Evolutionary conservation across 2,888 invertebrate genomes (phyloP).

Genomic region (Elysia crispata): DNA sequence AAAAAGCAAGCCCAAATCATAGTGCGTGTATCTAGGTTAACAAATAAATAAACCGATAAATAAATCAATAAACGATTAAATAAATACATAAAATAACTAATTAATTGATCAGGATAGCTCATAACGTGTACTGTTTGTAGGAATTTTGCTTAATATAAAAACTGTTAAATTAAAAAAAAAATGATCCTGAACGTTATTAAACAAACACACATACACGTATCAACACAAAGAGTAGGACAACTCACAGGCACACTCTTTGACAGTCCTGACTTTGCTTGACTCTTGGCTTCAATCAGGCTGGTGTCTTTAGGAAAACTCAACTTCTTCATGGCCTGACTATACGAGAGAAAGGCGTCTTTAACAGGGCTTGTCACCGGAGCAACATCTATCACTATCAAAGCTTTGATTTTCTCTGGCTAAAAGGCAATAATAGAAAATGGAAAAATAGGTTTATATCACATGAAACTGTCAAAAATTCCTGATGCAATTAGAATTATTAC

Average conservation of each 20-base stretch:
- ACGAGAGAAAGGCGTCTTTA: slow-evolving; percentile 82
- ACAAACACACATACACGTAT: no score
- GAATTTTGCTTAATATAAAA: no score
- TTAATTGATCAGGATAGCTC: no score
- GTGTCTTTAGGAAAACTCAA: slow-evolving; percentile 54
- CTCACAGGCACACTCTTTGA: slow-evolving; percentile 18
- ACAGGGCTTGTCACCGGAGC: slow-evolving; percentile 80
- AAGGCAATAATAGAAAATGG: not conserved
- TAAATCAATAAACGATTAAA: no score
- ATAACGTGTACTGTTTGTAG: no score
- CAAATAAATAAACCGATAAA: no score
- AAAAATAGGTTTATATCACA: not conserved
- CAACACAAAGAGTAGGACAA: not conserved
- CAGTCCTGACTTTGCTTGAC: slow-evolving; percentile 61
- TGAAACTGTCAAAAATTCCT: no score
- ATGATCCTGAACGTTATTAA: no score
- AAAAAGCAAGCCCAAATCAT: no score
- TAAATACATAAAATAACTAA: not conserved
- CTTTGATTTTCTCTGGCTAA: slow-evolving; percentile 81
- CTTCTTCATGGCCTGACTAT: slow-evolving; percentile 80
- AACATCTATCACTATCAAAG: slow-evolving; percentile 85
- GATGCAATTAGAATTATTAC: no score
- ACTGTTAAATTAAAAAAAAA: no score
- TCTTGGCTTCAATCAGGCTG: slow-evolving; percentile 80
- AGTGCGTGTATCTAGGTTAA: no score